These are phyloP conservation scores for Aepyceros melampus DNA, from an alignment of 2,113 vertebrate species.

Conservation along the genomic window DNA sequence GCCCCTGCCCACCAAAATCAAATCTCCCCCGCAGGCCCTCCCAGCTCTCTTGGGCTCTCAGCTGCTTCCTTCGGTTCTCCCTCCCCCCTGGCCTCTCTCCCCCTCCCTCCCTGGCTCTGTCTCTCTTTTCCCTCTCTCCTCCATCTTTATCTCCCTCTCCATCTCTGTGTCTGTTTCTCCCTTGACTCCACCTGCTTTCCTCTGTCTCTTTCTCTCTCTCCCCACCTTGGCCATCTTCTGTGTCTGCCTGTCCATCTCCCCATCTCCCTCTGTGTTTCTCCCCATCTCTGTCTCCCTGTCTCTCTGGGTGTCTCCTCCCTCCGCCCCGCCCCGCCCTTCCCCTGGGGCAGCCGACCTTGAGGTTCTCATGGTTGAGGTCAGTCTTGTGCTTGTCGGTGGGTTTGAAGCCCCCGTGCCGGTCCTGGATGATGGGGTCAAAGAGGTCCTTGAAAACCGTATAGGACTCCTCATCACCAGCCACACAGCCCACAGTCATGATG, in stretches of 20 bases:
- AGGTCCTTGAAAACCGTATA: conserved; percentile 91
- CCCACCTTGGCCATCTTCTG: background rate
- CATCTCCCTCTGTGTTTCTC: too few species aligned
- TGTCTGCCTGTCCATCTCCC: background rate
- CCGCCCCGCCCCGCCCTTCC: accelerated
- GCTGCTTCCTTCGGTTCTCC: background rate
- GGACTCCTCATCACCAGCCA: conserved; percentile 93
- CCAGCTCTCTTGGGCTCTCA: background rate
- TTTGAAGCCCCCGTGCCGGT: conserved; percentile 93
- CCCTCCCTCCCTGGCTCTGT: background rate
- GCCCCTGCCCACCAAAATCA: background rate
- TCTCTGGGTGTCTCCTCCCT: background rate
- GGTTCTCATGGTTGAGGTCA: conserved; percentile 94
- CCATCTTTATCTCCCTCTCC: background rate
- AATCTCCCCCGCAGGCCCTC: accelerated
- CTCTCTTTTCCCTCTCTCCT: background rate
- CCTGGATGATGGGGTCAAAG: conserved; percentile 92
- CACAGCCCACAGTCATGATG: conserved; percentile 96
- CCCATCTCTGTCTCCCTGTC: background rate
- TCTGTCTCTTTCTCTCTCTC: background rate
- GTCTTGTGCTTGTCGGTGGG: conserved; percentile 94
- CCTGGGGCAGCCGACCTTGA: conserved; percentile 83
- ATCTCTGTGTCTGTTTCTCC: background rate
- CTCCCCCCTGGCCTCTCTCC: background rate
- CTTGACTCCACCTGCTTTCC: background rate